Evolutionary conservation across 1,140 invertebrate genomes (phyloP), one percentile per base, ranked within the genome.

Genomic region (Bombus consobrinus): DNA sequence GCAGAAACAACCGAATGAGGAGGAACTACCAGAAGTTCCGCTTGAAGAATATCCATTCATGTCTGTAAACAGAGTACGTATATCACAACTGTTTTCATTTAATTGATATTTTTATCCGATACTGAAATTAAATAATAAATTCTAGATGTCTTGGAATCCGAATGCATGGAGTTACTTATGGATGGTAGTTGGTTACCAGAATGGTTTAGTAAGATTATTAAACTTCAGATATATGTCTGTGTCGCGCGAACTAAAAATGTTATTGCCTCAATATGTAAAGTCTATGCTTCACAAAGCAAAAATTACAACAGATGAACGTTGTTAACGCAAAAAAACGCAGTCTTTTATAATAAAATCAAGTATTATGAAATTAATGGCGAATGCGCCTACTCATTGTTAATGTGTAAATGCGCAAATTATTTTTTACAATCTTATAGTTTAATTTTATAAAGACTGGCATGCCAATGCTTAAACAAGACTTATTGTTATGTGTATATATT

Each of bases 141-240:
- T 90, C 62, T 85, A 95, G 95, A 85, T 95, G 22, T 87, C 93
- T 8, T 96, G 95, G 94, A 96, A 95, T 91, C 94, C 95, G 41
- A 96, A 96, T 88, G 62, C 89, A 5, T 95, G 93, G 91, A 95
- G 95, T 90, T 95, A 95, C 81, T 83, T 94, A 12, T 95, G 94
- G 94, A 81, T 96, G 25, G 93, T 92, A 13, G 89, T 88, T 8
- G 95, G 95, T 9, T 95, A 95, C 83, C 94, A 96, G 87, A 95
- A 94, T 86, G 95, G 95, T 41, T 92, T 96, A 28, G 91, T 95
- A 22, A 91, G 95, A 81, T 64, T 95, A 43, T 87, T 95, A 39
- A 91, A 92, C 81, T 93, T 95, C 8, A 94, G 91, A 77, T 91
- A 74, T 10, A 81, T 95, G 87, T 90, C 90, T 12, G 81, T 87